A percentile compares a stretch with the other conserved stretches of the same genome.
phyloP scores from a whole-genome alignment of 2,113 vertebrate genomes.

The Vulpes vulpes region DNA sequence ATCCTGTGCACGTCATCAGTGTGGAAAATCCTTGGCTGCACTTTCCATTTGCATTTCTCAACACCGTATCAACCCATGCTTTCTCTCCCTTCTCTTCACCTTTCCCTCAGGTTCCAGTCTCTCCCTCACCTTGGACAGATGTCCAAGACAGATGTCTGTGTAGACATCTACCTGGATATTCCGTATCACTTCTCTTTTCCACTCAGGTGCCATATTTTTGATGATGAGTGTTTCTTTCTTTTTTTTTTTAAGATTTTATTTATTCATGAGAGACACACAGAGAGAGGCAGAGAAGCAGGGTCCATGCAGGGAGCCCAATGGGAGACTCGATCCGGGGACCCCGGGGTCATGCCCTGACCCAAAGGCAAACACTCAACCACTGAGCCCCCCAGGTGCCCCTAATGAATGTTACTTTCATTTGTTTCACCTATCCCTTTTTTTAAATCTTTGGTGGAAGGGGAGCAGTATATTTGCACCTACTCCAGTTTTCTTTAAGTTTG shows the following conservation, averaged over 20 bases:
- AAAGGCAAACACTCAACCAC: no score
- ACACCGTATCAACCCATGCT: neutral
- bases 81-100: neutral
- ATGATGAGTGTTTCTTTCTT: neutral
- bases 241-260: no score
- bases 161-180: neutral
- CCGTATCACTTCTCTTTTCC: neutral
- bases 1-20: neutral
- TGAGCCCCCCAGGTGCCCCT: no score
- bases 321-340: no score
- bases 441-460: neutral
- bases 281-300: no score
- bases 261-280: no score
- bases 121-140: no score
- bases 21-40: neutral
- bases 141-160: no score
- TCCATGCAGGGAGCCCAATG: no score
- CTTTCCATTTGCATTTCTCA: neutral
- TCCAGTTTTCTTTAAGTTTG: neutral
- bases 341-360: no score
- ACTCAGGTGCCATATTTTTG: neutral
- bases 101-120: neutral
- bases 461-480: neutral
- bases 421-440: neutral
- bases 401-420: neutral